Evolutionary conservation across 2,888 invertebrate genomes (phyloP), one percentile per base, ranked within the genome.

Genomic region (Cacoxenus indagator): DNA sequence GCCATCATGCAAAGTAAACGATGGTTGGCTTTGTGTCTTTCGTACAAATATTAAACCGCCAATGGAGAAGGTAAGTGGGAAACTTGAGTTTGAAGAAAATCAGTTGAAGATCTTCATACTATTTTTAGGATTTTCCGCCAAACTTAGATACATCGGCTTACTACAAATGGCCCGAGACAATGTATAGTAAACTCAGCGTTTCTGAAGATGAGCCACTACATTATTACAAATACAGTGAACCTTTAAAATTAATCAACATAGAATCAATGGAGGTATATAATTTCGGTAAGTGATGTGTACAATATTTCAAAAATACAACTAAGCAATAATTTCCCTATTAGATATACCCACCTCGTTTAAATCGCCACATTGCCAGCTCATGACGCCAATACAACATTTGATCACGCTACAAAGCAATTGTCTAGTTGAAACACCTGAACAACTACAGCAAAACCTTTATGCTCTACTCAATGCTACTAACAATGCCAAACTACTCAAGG

Each of bases 11-110:
- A 78, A 85, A 51, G 71, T 84, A 6, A 80, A 80, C 48, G 84
- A 84, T 64, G 85, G 87, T 4, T 87, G 88, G 84, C 70, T 88
- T 11, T 88, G 88, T 72, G 82, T 88, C 1, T 85, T 87, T 65
- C 83, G 85, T n/a, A 85, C 80, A 55, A 81, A 85, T 64, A 70
- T 73, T 4, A 78, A 77, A 8, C 69, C 76, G 2, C 4, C 67
- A 1, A 73, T 70, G 17, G 48, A 64, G n/a, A 65, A 78, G 75
- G 84, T 81, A 24, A 70, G 45, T n/a, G n/a, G n/a, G n/a, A n/a
- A n/a, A n/a, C n/a, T n/a, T n/a, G n/a, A n/a, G n/a, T n/a, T n/a
- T n/a, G n/a, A n/a, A n/a, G 6, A 57, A 26, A n/a, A 11, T 57
- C 19, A 29, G n/a, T 22, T 11, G 24, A 51, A 3, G 5, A 45